Base-by-base conservation (phyloP, 2,797 vertebrate genomes). In the Spinibarbus caldwelli region DNA sequence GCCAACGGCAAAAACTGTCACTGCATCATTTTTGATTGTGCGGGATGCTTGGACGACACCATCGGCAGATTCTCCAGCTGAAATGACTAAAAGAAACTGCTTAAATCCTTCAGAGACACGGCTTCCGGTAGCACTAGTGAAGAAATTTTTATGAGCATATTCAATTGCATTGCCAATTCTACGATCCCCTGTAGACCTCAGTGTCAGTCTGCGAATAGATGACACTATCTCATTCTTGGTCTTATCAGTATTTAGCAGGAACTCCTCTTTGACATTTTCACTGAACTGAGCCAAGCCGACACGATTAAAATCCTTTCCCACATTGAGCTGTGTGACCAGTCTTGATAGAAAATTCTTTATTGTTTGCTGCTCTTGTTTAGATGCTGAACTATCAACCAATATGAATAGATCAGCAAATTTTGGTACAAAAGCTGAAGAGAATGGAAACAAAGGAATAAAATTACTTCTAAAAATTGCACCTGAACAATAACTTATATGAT, bases 261-360 rank as follows among this genome's bases (percentile, higher is more conserved):
- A 97, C 19, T 96, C 96, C 0, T 88, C 91, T 10, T 91, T 91
- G 10, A 90, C 80, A 3, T 88, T 49, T 5, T 62, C 52, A 0
- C 93, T 90, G 5, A 95, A 97, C 87, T 96, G 95, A 31, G 95
- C 96, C 89, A 97, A 72, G 21, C 96, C 96, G 5, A 97, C 59
- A 0, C 89, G 96, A 85, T 95, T 89, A 36, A 90, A 92, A 0
- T 93, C 88, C 3, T 70, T 89, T 12, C 92, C 92, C 3, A 96
- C n/a, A 8, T 95, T 93, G 0, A 97, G 87, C 34, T 93, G 92
- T 78, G 89, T 93, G 75, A 90, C 15, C 43, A 95, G 83, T 36
- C 87, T 88, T 3, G 0, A 0, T 26, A 89, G 38, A 31, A 89
- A 79, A 45, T 0, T 82, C 45, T 6, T 78, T 26, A 88, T 88